These are phyloP conservation scores for Neodon shergylaensis DNA, from an alignment of 2,113 vertebrate species.

Conservation along the genomic window DNA sequence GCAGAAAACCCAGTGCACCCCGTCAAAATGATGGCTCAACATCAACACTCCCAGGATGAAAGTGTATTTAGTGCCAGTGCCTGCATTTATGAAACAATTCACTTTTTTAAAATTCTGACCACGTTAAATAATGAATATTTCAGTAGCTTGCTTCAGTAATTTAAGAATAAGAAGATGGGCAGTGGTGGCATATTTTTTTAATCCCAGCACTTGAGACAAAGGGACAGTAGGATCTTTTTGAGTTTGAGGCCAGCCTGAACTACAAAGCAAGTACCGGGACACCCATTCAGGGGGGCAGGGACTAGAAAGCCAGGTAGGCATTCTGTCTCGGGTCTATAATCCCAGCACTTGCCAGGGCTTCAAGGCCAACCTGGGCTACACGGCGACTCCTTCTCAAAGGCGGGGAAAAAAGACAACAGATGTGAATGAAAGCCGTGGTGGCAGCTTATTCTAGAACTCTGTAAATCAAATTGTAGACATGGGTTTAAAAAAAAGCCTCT, in stretches of 20 bases:
- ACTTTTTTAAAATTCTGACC: slow-evolving; percentile 26
- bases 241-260: not conserved
- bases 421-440: not conserved
- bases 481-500: not conserved
- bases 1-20: not conserved
- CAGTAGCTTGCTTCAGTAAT: slow-evolving; percentile 47
- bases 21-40: slow-evolving; percentile 32
- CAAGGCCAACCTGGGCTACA: not conserved
- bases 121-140: slow-evolving; percentile 34
- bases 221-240: not conserved
- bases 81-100: slow-evolving; percentile 28
- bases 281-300: too few relatives aligned
- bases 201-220: not conserved
- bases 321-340: not conserved
- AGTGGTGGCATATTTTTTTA: not conserved
- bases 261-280: not conserved
- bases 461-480: slow-evolving; percentile 41
- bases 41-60: slow-evolving; percentile 17
- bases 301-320: not conserved
- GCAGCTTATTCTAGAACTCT: not conserved
- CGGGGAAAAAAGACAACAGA: not conserved
- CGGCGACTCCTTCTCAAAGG: not conserved
- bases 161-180: not conserved
- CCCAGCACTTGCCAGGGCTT: not conserved
- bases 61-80: not conserved